Base-by-base conservation (phyloP, 2,888 invertebrate genomes). In the Helobdella robusta region DNA sequence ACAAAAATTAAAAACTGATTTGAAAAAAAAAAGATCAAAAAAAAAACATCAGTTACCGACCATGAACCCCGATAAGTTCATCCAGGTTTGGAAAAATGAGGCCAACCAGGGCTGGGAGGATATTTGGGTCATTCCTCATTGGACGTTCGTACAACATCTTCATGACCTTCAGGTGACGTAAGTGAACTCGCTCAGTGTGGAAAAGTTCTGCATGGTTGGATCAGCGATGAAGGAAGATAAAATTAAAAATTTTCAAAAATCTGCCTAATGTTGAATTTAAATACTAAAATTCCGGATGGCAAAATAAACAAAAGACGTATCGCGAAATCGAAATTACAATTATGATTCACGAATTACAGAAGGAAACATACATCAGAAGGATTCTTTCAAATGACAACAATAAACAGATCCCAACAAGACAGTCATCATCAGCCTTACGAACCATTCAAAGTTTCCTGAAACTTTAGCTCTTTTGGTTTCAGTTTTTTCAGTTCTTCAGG, bases 121-220 rank as follows among this genome's bases (percentile, higher is more conserved):
- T 83, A 32, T 88, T 83, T 72, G 81, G 84, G 61, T 81, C 84
- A 65, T 85, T 84, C 73, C 85, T 82, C 74, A 93, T 83, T 0
- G 89, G 89, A 4, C 60, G 20, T 71, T 87, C 87, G 62, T 48
- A 62, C 1, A 62, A 30, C 62, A 48, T 50, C 72, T 88, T 86
- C 60, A 94, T 83, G 2, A 92, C 89, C 77, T 88, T 89, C 72
- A 94, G 83, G 81, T 89, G 89, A 65, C 90, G 85, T 63, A 90
- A 87, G 82, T 93, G 91, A 23, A 90, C 87, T 70, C 87, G 84
- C 79, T 93, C 92, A 15, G 93, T 89, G 75, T 91, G 87, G 74
- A 84, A 82, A 68, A 84, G 76, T 77, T 85, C 84, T 83, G 77
- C 48, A 79, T 70, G 28, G 63, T 48, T 46, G 58, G 46, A 15